Conservation (phyloP, 2,113 vertebrate species). For the Ciconia boyciana region DNA sequence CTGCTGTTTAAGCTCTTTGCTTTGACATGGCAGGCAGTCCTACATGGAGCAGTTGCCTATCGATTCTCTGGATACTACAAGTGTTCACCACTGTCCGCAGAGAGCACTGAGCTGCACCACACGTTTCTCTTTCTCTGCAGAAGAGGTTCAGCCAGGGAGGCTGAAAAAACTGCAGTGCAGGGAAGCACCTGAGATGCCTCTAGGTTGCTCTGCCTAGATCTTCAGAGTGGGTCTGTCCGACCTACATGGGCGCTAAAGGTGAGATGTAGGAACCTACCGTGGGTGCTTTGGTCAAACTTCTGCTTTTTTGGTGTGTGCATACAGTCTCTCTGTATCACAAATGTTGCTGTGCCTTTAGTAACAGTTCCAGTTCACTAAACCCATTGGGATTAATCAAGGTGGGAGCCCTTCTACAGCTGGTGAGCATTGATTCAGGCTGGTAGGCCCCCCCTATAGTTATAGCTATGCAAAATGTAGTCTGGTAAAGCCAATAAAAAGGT, state of each 20-base stretch:
- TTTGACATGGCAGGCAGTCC: not conserved
- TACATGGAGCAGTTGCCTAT: not conserved
- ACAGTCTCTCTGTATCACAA: not conserved
- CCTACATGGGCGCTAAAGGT: not conserved
- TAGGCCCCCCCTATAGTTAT: not conserved
- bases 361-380: not conserved
- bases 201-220: not conserved
- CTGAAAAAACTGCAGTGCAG: not conserved
- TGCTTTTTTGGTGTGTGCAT: not conserved
- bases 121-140: not conserved
- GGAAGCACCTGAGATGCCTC: not conserved
- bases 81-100: not conserved
- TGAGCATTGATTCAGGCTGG: not conserved
- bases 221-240: not conserved
- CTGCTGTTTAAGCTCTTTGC: not conserved
- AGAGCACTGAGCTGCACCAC: fast-evolving
- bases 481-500: not conserved
- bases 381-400: not conserved
- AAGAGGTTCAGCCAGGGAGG: not conserved
- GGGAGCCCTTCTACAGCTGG: not conserved
- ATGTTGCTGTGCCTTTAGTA: not conserved
- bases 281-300: not conserved
- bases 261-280: fast-evolving
- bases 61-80: not conserved
- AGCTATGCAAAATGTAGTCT: not conserved